Evolutionary conservation across 1,140 invertebrate species (phyloP), one percentile per base, ranked within the genome.

Genomic region (Papilio aristodemus): DNA sequence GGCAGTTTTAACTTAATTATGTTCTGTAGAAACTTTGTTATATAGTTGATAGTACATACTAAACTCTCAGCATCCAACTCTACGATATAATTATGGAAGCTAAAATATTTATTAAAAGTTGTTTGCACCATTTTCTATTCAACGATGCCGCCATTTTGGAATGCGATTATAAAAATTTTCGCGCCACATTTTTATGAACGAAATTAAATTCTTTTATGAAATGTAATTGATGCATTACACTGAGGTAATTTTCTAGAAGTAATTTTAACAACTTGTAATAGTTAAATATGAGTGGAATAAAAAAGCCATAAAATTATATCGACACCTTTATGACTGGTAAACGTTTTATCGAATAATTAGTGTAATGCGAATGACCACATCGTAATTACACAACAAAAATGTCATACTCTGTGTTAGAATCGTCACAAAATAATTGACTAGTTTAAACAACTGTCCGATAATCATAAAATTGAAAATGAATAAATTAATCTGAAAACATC

Each of bases 1-100:
- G 68, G 69, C 43, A 69, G 43, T 54, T 66, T 68, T 73, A 76
- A 77, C 78, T 76, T 76, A 72, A 80, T 75, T 76, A 69, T 68
- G 62, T 70, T 67, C 25, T 62, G 68, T 22, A 27, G 41, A 46
- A 66, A 66, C 63, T 66, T 43, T 14, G 10, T 22, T 13, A 41
- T 38, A 62, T 9, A 9, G 9, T 62, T 38, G 36, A 62, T 62
- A 62, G 36, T 9, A 17, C 58, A 38, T 38, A 62, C 59, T 62
- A 38, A 62, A 62, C 38, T 62, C 59, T 1, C 27, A 62, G 38
- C 59, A 62, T 32, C 17, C 36, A 62, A 36, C 59, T 62, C 32
- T 39, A 37, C 32, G 32, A 19, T 62, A 62, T 62, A 38, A 62
- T 62, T 37, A 62, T 62, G 36, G 38, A 62, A 62, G 9, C 14